Percentiles rank a stretch among this genome's conserved stretches.
Conservation (phyloP, 2,888 invertebrate genomes). For the Ellobium chinense region DNA sequence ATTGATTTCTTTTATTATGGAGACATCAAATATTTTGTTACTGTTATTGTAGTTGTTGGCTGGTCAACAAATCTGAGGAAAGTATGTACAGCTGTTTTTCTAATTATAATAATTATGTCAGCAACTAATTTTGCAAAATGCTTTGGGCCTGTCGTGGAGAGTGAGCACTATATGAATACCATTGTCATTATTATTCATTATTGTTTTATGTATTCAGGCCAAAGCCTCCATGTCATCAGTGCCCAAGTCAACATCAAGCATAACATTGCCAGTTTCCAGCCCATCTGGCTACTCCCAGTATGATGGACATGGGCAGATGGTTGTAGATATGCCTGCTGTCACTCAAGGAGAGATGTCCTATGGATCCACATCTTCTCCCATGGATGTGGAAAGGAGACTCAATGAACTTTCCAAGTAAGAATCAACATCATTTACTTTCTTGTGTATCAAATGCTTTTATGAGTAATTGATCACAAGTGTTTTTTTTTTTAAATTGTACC, state of each 20-base stretch:
- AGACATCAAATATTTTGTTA: no score
- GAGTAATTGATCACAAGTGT: no score
- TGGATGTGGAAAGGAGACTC: slow-evolving; percentile 72
- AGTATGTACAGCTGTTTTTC: no score
- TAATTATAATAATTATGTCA: no score
- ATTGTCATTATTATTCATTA: not conserved
- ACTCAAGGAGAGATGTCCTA: slow-evolving; percentile 27
- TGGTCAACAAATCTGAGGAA: no score
- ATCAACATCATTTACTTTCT: not conserved
- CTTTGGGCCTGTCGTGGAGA: not conserved
- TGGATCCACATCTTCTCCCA: slow-evolving; percentile 51
- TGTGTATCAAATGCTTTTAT: no score
- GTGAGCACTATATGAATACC: not conserved
- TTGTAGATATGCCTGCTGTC: slow-evolving; percentile 25
- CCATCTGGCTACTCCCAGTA: slow-evolving; percentile 76
- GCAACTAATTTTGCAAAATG: not conserved
- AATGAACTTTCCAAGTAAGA: slow-evolving; percentile 73
- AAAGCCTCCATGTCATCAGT: slow-evolving; percentile 72
- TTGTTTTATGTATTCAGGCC: slow-evolving; percentile 47
- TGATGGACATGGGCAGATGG: slow-evolving; percentile 58
- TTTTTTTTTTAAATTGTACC: no score
- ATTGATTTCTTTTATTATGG: no score
- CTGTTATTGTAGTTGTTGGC: no score
- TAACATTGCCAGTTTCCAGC: slow-evolving; percentile 76
- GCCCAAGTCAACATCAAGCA: slow-evolving; percentile 75